Percentiles rank a stretch among this genome's conserved stretches.
Evolutionary conservation across 1,140 invertebrate genomes (phyloP).

Genomic region (Cephus cinctus): DNA sequence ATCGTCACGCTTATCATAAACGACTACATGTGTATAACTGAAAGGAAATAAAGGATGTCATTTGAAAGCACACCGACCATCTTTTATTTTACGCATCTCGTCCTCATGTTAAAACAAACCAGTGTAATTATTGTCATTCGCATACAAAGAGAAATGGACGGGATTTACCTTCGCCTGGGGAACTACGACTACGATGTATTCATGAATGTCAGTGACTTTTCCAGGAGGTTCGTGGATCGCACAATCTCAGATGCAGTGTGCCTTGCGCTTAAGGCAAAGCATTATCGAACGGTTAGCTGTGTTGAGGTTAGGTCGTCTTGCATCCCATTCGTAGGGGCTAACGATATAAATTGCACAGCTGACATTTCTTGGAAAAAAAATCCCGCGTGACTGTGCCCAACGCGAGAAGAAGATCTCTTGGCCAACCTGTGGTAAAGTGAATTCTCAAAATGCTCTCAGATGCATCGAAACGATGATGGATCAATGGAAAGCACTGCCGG

Average conservation of each 20-base stretch:
- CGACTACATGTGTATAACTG: background rate
- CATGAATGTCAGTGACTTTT: conserved; percentile 10
- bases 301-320: no score
- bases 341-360: no score
- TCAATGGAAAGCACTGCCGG: conserved; percentile 27
- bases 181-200: background rate
- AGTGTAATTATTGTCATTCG: background rate
- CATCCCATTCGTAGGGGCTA: no score
- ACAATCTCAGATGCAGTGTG: background rate
- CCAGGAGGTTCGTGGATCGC: conserved; percentile 10
- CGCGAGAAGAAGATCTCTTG: conserved; percentile 12
- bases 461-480: conserved; percentile 27
- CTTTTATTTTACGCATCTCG: no score
- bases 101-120: no score
- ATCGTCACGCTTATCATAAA: background rate
- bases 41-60: no score
- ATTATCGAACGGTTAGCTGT: no score
- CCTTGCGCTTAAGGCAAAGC: background rate
- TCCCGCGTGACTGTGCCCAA: no score
- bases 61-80: no score
- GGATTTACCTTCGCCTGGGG: background rate
- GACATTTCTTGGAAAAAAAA: no score
- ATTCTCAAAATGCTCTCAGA: conserved; percentile 7
- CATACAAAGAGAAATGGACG: background rate
- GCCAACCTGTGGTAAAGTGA: conserved; percentile 22